Evolutionary conservation across 2,797 vertebrate species (phyloP).

Genomic region (Dipus sagitta): DNA sequence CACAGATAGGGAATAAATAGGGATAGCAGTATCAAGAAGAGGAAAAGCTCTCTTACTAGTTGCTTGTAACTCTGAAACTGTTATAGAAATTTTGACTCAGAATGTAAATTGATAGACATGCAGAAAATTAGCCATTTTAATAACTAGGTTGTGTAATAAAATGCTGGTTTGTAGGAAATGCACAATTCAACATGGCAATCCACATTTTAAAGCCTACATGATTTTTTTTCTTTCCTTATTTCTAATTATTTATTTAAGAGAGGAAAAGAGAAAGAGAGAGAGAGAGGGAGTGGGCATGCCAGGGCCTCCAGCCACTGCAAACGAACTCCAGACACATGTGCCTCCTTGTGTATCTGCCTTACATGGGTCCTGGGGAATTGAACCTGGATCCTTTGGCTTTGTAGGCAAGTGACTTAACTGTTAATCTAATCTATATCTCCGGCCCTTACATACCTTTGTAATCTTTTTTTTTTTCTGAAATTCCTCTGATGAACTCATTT

Average conservation of each 20-base stretch:
- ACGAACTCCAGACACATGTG: no score
- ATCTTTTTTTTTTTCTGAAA: neutral
- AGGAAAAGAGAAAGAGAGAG: no score
- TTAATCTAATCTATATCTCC: no score
- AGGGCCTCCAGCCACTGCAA: no score
- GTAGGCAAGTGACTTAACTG: no score
- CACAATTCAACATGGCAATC: neutral
- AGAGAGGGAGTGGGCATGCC: no score
- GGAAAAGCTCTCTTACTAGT: neutral
- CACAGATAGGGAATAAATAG: neutral
- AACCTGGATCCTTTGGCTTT: no score
- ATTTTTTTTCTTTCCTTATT: neutral
- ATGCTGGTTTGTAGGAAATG: neutral
- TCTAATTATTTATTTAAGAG: no score
- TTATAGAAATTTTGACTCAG: conserved; percentile 20
- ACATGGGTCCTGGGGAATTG: no score
- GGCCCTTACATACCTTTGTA: no score
- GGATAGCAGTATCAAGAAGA: neutral
- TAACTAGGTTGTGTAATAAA: conserved; percentile 16
- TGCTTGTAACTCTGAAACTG: conserved; percentile 29
- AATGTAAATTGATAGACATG: neutral
- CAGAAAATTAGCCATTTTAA: neutral
- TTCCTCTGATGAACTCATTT: neutral
- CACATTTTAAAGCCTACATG: neutral
- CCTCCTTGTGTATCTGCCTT: no score